Conservation (phyloP, 1,140 invertebrate genomes). For the Paramacrobiotus metropolitanus region DNA sequence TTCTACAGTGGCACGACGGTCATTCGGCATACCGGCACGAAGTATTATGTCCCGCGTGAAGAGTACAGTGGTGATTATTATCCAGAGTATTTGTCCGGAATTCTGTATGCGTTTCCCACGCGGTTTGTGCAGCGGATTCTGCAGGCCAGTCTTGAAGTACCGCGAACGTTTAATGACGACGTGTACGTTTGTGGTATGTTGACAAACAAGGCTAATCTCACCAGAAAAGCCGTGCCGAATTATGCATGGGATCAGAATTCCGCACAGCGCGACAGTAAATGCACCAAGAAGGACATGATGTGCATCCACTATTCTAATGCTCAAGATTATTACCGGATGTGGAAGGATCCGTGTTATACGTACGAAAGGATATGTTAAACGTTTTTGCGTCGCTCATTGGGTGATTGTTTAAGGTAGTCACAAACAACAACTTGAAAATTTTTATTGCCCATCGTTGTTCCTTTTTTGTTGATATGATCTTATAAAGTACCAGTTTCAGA, state of each 20-base stretch:
- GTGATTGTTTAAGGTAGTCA: too few species aligned
- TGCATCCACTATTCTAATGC: not conserved
- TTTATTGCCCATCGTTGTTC: too few species aligned
- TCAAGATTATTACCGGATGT: not conserved
- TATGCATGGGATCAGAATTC: not conserved
- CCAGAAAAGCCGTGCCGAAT: not conserved
- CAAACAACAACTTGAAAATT: too few species aligned
- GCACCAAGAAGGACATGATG: not conserved
- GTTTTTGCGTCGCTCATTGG: not conserved
- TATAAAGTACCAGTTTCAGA: too few species aligned
- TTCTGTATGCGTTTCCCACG: not conserved
- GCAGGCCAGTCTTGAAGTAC: not conserved
- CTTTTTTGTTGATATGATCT: too few species aligned
- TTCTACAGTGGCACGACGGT: not conserved
- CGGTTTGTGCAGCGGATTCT: not conserved
- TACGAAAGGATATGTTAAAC: not conserved
- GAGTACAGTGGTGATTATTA: not conserved
- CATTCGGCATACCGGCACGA: not conserved
- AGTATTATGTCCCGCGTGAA: not conserved
- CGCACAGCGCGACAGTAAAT: not conserved
- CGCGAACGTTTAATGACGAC: not conserved
- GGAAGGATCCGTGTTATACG: not conserved
- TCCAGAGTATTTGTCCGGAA: not conserved
- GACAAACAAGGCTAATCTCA: not conserved
- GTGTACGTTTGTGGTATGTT: not conserved